Conservation (phyloP, 2,888 invertebrate species). For the Drosophila emarginata region DNA sequence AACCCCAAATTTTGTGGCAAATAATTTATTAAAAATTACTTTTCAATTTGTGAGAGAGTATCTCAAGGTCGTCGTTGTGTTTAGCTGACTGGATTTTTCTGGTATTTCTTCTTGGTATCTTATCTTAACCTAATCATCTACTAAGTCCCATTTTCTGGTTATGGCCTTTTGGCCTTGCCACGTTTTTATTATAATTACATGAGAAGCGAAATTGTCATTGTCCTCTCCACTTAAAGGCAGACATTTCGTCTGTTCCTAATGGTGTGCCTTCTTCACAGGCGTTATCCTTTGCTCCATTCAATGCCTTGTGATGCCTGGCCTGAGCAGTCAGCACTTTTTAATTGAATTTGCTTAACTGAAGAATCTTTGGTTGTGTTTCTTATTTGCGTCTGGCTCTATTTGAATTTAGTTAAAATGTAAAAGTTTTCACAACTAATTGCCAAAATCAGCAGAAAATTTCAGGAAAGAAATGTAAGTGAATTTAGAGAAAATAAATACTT, state of each 20-base stretch:
- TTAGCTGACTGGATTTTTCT: background rate
- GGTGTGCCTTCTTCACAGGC: conserved; percentile 37
- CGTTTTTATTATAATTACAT: conserved; percentile 67
- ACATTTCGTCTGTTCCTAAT: conserved; percentile 42
- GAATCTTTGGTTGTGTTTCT: conserved; percentile 40
- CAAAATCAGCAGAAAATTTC: conserved; percentile 50
- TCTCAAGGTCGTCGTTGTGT: background rate
- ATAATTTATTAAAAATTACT: background rate
- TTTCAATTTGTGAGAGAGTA: background rate
- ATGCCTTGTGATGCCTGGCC: conserved; percentile 25
- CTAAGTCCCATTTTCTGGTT: conserved; percentile 43
- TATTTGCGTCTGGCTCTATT: conserved; percentile 55
- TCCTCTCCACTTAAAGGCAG: conserved; percentile 28
- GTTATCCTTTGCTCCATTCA: conserved; percentile 53
- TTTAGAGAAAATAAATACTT: background rate
- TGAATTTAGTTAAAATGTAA: conserved; percentile 63
- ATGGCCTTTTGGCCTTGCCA: conserved; percentile 28
- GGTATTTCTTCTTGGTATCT: background rate
- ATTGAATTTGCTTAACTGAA: conserved; percentile 64
- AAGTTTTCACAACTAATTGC: conserved; percentile 31
- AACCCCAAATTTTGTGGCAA: no score
- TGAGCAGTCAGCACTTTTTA: conserved; percentile 69
- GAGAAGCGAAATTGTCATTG: conserved; percentile 35
- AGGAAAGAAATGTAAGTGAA: background rate
- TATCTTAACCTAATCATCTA: conserved; percentile 49